Evolutionary conservation across 2,113 vertebrate genomes (phyloP), one percentile per base, ranked within the genome.

Genomic region (Zingel zingel): DNA sequence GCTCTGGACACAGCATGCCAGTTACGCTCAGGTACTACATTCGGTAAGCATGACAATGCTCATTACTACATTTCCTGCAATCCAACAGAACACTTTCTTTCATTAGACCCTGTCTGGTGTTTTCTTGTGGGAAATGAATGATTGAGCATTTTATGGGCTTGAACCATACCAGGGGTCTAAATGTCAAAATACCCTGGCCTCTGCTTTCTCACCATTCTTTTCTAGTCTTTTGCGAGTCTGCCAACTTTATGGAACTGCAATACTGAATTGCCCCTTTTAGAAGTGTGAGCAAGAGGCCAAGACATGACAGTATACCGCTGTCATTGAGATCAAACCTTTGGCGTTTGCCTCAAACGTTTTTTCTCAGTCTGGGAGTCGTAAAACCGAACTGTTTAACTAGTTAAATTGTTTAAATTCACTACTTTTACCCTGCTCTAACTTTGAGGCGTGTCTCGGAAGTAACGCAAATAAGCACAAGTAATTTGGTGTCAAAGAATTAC

Each of bases 401-500:
- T 48, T 65, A 45, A 59, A 72, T 27, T 51, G 33, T 58, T 68
- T 56, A 6, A 45, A 45, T 64, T 9, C 23, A 79, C 30, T 9
- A 50, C 74, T 43, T 23, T 72, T 16, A 64, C 45, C 39, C 47
- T 45, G 16, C 45, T 15, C 71, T 63, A 59, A 16, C 64, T 78
- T 54, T 66, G 57, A 74, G 59, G 45, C 54, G 6, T 43, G 25
- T 48, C 64, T 61, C 27, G 0, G 27, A 87, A 43, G 36, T 39
- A 39, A 39, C 8, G 8, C 8, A 30, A 70, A 71, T 51, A 79
- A 45, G 48, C 45, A 57, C 14, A 57, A 71, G 50, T 74, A 65
- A 83, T 85, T 81, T 77, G 18, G 33, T 64, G 64, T 58, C 70
- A 73, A 18, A 85, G 48, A 79, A 83, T 67, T 59, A 82, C 25